A percentile compares a stretch with the other conserved stretches of the same genome.
These are phyloP conservation scores for Hydrozoanthus gracilis DNA, from an alignment of 92 coral and sea anemone species.

Conservation along the genomic window DNA sequence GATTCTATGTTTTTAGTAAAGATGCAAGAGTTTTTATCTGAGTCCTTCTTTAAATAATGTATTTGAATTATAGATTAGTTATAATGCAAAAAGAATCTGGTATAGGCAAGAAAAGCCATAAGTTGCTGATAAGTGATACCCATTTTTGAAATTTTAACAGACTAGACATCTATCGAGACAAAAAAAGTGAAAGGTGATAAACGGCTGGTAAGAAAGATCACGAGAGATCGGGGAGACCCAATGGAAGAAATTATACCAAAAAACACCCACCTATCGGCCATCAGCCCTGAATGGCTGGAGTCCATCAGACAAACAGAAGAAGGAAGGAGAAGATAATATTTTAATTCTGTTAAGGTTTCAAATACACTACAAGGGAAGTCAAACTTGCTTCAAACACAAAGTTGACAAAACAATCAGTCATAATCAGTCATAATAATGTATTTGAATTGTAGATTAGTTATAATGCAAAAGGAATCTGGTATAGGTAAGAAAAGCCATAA, in stretches of 20 bases:
- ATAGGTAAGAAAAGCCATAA: slow-evolving; percentile 11
- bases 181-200: neutral
- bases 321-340: slow-evolving; percentile 3
- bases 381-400: too few relatives aligned
- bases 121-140: neutral
- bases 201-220: slow-evolving; percentile 19
- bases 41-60: too few relatives aligned
- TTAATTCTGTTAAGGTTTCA: too few relatives aligned
- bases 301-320: neutral
- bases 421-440: too few relatives aligned
- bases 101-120: slow-evolving; percentile 7
- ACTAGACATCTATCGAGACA: too few relatives aligned
- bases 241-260: slow-evolving; percentile 6
- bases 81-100: neutral
- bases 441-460: neutral
- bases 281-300: slow-evolving; percentile 20
- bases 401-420: too few relatives aligned
- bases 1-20: too few relatives aligned
- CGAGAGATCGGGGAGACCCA: slow-evolving; percentile 20
- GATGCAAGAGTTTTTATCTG: too few relatives aligned
- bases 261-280: slow-evolving; percentile 21
- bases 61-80: neutral
- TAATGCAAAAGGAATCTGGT: neutral
- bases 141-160: too few relatives aligned
- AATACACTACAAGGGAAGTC: too few relatives aligned